phyloP scores from a whole-genome alignment of 1,140 invertebrate genomes.

The Sminthurides bifidus region DNA sequence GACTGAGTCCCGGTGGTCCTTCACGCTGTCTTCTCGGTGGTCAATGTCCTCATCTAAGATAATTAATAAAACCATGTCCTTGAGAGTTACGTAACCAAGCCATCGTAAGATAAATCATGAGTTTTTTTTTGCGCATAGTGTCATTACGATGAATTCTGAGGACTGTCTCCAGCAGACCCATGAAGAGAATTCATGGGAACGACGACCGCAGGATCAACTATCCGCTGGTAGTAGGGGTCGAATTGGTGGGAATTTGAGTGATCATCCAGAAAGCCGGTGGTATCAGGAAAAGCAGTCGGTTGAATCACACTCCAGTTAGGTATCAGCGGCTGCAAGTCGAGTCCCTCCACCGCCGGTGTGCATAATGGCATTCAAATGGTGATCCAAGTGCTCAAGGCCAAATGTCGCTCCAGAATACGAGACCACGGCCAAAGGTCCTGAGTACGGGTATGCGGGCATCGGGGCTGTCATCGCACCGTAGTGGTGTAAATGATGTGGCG shows the following conservation, averaged over 20 bases:
- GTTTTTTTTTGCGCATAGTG: background rate
- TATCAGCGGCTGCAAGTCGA: no score
- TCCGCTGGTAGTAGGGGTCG: conserved; percentile 11
- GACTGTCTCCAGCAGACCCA: background rate
- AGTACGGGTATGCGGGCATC: no score
- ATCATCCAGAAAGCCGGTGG: conserved; percentile 9
- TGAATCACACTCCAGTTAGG: no score
- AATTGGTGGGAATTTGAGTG: conserved; percentile 1
- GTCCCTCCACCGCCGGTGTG: no score
- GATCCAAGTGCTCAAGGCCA: no score
- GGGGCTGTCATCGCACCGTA: no score
- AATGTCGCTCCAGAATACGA: no score
- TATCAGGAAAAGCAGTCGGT: conserved; percentile 13
- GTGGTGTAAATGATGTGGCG: no score
- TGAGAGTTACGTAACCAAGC: background rate
- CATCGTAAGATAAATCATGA: background rate
- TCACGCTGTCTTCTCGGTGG: background rate
- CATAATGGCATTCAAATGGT: no score
- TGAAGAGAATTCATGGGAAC: background rate
- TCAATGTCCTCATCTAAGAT: background rate
- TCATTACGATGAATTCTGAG: background rate
- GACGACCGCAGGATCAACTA: conserved; percentile 4
- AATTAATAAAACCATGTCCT: conserved; percentile 3
- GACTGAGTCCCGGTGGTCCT: conserved; percentile 26
- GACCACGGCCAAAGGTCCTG: no score